phyloP scores from a whole-genome alignment of 2,888 invertebrate species.

The Chloromyia formosa region DNA sequence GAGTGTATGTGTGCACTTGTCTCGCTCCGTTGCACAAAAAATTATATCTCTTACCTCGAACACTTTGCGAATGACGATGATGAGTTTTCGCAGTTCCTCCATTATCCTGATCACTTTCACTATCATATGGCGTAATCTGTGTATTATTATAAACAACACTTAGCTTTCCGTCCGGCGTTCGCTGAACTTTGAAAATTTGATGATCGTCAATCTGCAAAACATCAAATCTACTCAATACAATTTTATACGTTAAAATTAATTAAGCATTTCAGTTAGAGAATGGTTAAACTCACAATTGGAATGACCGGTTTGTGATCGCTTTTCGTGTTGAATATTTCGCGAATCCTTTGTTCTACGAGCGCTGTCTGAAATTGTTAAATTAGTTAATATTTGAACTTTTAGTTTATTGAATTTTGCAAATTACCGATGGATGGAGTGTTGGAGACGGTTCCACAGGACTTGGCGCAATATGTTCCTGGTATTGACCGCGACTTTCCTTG shows the following conservation, averaged over 20 bases:
- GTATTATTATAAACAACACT: constrained; percentile 61
- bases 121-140: constrained; percentile 55
- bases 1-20: too few relatives aligned
- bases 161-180: constrained; percentile 61
- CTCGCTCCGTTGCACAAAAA: too few relatives aligned
- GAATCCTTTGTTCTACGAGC: constrained; percentile 17
- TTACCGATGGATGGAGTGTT: not conserved
- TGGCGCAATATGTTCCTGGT: not conserved
- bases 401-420: too few relatives aligned
- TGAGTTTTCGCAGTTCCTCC: not conserved
- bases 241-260: not conserved
- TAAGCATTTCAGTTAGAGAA: constrained; percentile 7
- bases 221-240: constrained; percentile 27
- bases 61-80: not conserved
- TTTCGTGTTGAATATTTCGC: constrained; percentile 19
- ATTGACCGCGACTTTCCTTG: not conserved
- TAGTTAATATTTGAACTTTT: too few relatives aligned
- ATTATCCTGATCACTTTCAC: constrained; percentile 13
- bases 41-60: constrained; percentile 39
- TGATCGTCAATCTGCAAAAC: constrained; percentile 50
- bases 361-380: not conserved
- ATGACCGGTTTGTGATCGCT: not conserved
- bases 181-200: constrained; percentile 61
- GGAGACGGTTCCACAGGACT: not conserved
- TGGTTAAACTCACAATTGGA: constrained; percentile 41